Conservation (phyloP, 1,140 invertebrate species). For the Saccostrea cuccullata region DNA sequence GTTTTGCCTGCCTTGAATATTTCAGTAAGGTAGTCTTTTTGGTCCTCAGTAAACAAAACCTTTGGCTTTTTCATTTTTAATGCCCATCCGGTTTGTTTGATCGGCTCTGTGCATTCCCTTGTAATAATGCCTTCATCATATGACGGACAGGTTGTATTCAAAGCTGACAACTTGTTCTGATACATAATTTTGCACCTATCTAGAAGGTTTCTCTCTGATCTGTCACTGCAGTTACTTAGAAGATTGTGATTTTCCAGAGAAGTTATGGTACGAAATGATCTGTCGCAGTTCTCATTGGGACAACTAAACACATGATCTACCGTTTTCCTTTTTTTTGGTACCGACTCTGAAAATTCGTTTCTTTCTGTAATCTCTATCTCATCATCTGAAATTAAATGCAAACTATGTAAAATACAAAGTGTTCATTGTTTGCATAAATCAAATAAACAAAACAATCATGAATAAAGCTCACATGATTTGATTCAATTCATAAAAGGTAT, state of each 20-base stretch:
- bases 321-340: background rate
- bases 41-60: background rate
- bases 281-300: background rate
- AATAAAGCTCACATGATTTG: background rate
- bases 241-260: background rate
- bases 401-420: no score
- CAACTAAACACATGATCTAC: background rate
- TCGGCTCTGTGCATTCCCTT: background rate
- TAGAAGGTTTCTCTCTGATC: background rate
- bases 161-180: background rate
- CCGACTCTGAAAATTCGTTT: background rate
- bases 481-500: background rate
- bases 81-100: background rate
- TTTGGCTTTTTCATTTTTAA: background rate
- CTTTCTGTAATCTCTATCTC: background rate
- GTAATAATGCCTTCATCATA: background rate
- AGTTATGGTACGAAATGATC: background rate
- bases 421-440: background rate
- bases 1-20: background rate
- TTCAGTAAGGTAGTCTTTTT: background rate
- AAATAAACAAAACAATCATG: background rate
- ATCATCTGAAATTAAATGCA: no score
- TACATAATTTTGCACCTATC: background rate
- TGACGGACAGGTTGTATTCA: background rate
- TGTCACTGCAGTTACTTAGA: background rate